Percentiles rank a stretch among this genome's conserved stretches.
phyloP scores from a whole-genome alignment of 1,140 invertebrate genomes.

The Acromyrmex heyeri region DNA sequence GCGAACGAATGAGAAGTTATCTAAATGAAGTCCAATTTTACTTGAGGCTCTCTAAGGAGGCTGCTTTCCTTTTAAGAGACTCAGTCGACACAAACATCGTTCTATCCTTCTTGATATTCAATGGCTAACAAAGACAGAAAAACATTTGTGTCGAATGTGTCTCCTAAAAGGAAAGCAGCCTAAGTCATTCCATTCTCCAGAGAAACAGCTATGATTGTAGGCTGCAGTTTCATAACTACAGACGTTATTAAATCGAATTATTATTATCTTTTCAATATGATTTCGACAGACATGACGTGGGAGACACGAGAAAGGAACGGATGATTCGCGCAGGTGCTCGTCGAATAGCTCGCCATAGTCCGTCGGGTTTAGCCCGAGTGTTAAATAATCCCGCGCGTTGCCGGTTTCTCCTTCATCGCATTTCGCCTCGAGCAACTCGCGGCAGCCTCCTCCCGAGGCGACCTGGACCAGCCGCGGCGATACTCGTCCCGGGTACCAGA shows the following conservation, averaged over 20 bases:
- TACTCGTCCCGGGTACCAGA: constrained; percentile 58
- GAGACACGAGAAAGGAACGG: neutral
- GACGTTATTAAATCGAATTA: neutral
- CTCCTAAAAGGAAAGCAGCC: no score
- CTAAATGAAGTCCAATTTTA: no score
- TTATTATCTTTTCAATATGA: neutral
- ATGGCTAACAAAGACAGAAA: no score
- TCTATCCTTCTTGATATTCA: no score
- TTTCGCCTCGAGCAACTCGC: constrained; percentile 44
- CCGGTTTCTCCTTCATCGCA: constrained; percentile 47
- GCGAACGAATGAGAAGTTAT: no score
- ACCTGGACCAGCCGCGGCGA: constrained; percentile 57
- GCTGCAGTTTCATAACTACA: no score
- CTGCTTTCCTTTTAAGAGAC: no score
- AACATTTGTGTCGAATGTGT: no score
- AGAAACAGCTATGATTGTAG: no score
- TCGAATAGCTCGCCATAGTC: neutral
- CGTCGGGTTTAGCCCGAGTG: constrained; percentile 15
- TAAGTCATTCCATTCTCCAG: no score
- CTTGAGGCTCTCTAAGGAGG: no score
- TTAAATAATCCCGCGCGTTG: constrained; percentile 53
- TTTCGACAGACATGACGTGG: neutral
- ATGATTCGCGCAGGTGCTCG: constrained; percentile 15
- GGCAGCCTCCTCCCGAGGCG: constrained; percentile 38
- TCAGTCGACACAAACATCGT: no score